Evolutionary conservation across 1,140 invertebrate species (phyloP), one percentile per base, ranked within the genome.

Genomic region (Cydia strobilella): DNA sequence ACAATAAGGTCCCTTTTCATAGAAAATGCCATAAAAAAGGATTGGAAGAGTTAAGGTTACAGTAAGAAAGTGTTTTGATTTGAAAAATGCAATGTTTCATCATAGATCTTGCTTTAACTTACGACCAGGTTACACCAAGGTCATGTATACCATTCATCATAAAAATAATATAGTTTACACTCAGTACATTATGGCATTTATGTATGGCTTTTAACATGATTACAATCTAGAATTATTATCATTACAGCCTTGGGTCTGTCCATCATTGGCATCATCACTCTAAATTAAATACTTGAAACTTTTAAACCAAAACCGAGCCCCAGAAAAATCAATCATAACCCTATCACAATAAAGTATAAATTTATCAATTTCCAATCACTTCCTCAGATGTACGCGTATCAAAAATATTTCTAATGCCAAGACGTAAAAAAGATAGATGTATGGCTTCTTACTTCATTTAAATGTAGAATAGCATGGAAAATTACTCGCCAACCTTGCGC

Each of bases 391-490:
- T 35, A 42, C 31, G 27, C 71, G 45, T 75, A 80, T 75, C 75
- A 79, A 82, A 51, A 83, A 78, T 77, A 77, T 76, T 78, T 20
- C 42, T 71, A 81, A 76, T 81, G 81, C 77, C 81, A 82, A 76
- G 59, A 74, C 27, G 76, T 74, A 75, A 74, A 74, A 77, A 74
- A 82, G 80, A 79, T 78, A 81, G 78, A 78, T 76, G 27, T 76
- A 75, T 62, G 73, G 73, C 75, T 79, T 75, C 73, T 10, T 39
- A 15, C 2, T 39, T 31, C 65, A 20, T n/a, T 69, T 35, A 42
- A 42, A 23, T 59, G 18, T 42, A 42, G 65, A 69, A 45, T 18
- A 42, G 65, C n/a, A 18, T 69, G 31, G 15, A 6, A 35, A 69
- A 69, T 69, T 15, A 35, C 27, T 23, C 15, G 65, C 7, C 25